Evolutionary conservation across 2,113 vertebrate species (phyloP).

Genomic region (Hydropotes inermis): DNA sequence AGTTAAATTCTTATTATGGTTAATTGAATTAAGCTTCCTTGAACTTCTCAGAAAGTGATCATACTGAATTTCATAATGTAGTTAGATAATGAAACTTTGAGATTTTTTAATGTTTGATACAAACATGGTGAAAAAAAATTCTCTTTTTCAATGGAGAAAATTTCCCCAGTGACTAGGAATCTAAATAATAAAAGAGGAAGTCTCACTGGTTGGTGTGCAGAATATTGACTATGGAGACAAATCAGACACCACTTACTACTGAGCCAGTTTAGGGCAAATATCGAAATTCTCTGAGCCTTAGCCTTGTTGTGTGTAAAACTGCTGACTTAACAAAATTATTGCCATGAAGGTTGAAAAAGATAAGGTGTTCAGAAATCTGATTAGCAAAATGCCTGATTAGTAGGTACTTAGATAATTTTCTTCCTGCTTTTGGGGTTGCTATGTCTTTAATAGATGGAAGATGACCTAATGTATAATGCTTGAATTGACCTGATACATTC

Average conservation of each 20-base stretch:
- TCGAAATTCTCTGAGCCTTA: not conserved
- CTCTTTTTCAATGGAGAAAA: not conserved
- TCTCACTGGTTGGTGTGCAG: not conserved
- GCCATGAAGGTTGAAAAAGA: not conserved
- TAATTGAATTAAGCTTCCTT: slow-evolving; percentile 1
- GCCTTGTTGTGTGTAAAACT: not conserved
- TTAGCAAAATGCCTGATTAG: not conserved
- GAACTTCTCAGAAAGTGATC: not conserved
- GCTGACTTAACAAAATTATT: not conserved
- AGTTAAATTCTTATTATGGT: not conserved
- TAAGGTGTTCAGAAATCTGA: not conserved
- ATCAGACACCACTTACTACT: not conserved
- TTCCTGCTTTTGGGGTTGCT: not conserved
- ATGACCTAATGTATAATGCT: not conserved
- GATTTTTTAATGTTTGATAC: not conserved
- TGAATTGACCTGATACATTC: slow-evolving; percentile 47
- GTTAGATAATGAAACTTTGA: not conserved
- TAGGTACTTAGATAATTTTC: not conserved
- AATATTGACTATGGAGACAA: not conserved
- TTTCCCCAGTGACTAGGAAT: not conserved
- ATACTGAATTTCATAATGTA: not conserved
- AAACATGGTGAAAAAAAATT: not conserved
- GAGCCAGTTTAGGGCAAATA: not conserved
- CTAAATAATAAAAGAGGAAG: not conserved
- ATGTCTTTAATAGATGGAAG: not conserved